Conservation (phyloP, 2,888 invertebrate species). For the Clunio marinus region DNA sequence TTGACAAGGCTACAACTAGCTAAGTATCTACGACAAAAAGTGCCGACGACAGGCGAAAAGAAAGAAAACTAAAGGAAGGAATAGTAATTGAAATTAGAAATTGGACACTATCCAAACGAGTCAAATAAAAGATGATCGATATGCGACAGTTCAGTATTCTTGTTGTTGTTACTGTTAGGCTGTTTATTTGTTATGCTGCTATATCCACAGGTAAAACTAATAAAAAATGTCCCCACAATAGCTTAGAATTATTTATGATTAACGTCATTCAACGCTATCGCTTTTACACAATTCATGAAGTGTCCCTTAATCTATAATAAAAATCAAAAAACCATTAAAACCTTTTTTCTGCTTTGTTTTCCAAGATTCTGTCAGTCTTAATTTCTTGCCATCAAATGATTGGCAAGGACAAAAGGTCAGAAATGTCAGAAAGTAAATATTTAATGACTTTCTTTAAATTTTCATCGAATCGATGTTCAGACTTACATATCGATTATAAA, state of each 20-base stretch:
- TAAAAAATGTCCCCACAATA: not conserved
- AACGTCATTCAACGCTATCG: not conserved
- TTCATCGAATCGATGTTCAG: too few relatives aligned
- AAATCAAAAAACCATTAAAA: not conserved
- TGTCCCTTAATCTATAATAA: not conserved
- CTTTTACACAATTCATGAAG: not conserved
- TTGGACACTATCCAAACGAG: not conserved
- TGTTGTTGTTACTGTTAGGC: constrained; percentile 33
- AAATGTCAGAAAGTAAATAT: too few relatives aligned
- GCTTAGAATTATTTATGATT: not conserved
- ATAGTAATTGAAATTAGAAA: not conserved
- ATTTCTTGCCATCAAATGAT: not conserved
- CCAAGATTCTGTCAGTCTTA: not conserved
- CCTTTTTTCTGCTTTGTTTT: too few relatives aligned
- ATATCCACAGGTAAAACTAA: constrained; percentile 33
- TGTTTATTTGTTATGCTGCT: constrained; percentile 34
- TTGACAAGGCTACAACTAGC: too few relatives aligned
- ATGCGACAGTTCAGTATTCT: constrained; percentile 25
- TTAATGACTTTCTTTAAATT: too few relatives aligned
- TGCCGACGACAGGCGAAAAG: not conserved
- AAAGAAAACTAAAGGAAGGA: not conserved
- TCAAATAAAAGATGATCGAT: constrained; percentile 23
- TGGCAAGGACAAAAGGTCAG: not conserved
- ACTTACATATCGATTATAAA: too few relatives aligned
- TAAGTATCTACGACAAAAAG: too few relatives aligned